These are phyloP conservation scores for Australoheros scitulus DNA, from an alignment of 2,113 vertebrate genomes.

Conservation along the genomic window DNA sequence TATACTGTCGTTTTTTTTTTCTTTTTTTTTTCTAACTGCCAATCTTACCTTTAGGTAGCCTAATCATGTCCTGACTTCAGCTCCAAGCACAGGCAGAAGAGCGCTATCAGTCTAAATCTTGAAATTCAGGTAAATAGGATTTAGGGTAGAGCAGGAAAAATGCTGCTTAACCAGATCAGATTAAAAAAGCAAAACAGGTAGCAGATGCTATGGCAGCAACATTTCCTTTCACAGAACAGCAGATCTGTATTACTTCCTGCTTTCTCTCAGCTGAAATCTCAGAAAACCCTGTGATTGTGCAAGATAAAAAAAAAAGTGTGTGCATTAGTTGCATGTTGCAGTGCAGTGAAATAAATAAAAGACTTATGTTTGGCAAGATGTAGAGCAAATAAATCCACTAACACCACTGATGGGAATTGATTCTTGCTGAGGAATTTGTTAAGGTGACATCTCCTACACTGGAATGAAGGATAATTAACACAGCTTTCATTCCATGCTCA, in stretches of 20 bases:
- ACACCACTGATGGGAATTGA: not conserved
- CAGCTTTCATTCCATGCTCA: not conserved
- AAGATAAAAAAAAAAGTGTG: not conserved
- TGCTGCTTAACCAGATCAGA: conserved; percentile 20
- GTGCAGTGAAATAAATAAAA: conserved; percentile 10
- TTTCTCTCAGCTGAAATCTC: not conserved
- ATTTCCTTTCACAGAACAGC: conserved; percentile 35
- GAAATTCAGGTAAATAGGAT: conserved; percentile 6
- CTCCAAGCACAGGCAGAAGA: not conserved
- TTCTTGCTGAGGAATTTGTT: conserved; percentile 7
- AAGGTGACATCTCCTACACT: not conserved
- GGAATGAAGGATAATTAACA: not conserved
- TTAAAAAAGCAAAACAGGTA: conserved; percentile 36
- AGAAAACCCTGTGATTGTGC: not conserved
- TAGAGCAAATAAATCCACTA: not conserved
- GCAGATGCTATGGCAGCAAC: conserved; percentile 54
- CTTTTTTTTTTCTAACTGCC: not conserved
- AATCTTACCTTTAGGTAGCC: not conserved
- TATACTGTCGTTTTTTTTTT: not conserved
- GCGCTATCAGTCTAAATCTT: not conserved
- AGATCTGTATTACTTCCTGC: conserved; percentile 41
- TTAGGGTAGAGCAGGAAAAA: not conserved
- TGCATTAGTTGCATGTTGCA: conserved; percentile 6
- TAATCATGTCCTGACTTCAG: not conserved
- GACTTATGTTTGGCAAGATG: not conserved